Conservation (phyloP, 2,797 vertebrate genomes). For the Phrynocephalus vlangalii region DNA sequence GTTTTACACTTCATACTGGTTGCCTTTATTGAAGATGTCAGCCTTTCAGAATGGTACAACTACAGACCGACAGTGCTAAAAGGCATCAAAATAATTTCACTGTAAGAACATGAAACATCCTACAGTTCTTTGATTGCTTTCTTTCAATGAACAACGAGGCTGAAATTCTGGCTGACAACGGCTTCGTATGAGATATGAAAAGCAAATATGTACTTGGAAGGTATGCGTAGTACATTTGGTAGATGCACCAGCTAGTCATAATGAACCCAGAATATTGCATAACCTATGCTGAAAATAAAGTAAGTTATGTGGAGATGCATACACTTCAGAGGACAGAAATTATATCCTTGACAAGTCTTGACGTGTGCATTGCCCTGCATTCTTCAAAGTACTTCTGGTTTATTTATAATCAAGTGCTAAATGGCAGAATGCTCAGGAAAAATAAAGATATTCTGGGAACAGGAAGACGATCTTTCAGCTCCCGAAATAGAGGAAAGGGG, state of each 20-base stretch:
- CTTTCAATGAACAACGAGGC: neutral
- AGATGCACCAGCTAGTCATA: neutral
- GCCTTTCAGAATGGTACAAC: neutral
- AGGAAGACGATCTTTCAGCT: conserved; percentile 22
- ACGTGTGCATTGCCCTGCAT: neutral
- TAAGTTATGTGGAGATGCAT: neutral
- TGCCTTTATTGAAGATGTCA: neutral
- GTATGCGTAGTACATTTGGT: conserved; percentile 14
- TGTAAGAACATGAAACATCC: neutral
- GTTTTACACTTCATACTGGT: neutral
- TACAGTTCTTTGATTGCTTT: conserved; percentile 4
- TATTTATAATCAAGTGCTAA: neutral
- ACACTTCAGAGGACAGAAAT: neutral
- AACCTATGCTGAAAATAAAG: neutral
- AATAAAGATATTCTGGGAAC: conserved; percentile 6
- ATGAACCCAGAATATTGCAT: neutral
- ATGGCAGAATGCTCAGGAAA: neutral
- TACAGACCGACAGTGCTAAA: neutral
- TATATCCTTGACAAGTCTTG: neutral
- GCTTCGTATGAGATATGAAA: neutral
- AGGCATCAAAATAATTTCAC: neutral
- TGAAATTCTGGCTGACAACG: conserved; percentile 6
- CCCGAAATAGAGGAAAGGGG: conserved; percentile 16
- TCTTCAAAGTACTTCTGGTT: neutral
- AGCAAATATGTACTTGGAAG: conserved; percentile 19